Base-by-base conservation (phyloP, 2,113 vertebrate species). In the Heloderma charlesbogerti region DNA sequence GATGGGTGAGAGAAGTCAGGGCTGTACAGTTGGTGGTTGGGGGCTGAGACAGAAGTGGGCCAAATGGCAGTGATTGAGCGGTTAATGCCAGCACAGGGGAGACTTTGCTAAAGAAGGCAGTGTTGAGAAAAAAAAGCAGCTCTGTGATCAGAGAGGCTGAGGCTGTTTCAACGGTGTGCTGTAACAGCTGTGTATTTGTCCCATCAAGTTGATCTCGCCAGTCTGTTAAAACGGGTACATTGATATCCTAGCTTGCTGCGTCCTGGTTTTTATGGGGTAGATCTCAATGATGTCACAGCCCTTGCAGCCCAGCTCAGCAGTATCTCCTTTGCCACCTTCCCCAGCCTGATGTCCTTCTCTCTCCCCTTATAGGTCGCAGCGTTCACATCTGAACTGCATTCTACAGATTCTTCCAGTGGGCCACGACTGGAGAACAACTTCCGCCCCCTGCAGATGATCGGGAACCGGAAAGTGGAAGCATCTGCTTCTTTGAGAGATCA, bases 371-470 rank as follows among this genome's bases (percentile, higher is more conserved):
- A 94, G 92, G 86, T 94, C 27, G 8, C 18, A 31, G 45, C 25
- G 2, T 94, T 94, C 72, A 10, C 92, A 6, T 51, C 86, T 48
- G 54, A 13, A 8, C 51, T 93, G 45, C 9, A 3, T 10, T 8
- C 60, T 0, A 92, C 84, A 3, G 31, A 80, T 0, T 63, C 88
- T 15, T 40, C 29, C 13, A 6, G 0, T 8, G 20, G 48, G 2
- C 57, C 86, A 13, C 27, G 0, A 1, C 25, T 94, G 66, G 8
- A 54, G 6, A 89, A 93, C 37, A 92, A 92, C n/a, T 93, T 85
- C 89, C 94, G 92, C 15, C 89, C 92, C 3, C 5, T n/a, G 2
- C 94, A 94, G 57, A 16, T 15, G 43, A 67, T 81, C 4, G 69
- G 81, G 31, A n/a, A 45, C 1, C 71, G 89, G 22, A 67, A 37